Evolutionary conservation across 2,113 vertebrate genomes (phyloP), one percentile per base, ranked within the genome.

Genomic region (Ancistrus triradiatus): DNA sequence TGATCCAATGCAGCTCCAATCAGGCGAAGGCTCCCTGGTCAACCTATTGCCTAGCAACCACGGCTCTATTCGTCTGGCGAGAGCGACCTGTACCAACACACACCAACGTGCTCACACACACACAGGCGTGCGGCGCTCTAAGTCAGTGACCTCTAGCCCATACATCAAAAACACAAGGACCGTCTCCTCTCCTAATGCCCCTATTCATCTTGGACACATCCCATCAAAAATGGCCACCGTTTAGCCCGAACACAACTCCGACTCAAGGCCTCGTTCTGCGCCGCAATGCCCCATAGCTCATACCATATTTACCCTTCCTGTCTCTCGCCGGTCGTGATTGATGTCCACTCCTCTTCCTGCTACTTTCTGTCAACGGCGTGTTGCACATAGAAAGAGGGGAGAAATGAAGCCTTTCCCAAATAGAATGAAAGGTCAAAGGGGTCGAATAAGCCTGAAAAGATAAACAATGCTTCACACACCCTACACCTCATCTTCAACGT

Each of bases 21-120:
- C 83, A 86, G 81, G 84, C 78, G 63, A 77, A 74, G 78, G 81
- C 81, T 85, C 85, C 79, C 80, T 74, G 77, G 85, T 83, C 82
- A 84, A 75, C 70, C 75, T 73, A 87, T 89, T 85, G 86, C 88
- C 81, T 84, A 77, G 84, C 83, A 84, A 86, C 85, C 76, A 58
- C 56, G 72, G 74, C 66, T 73, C 72, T 78, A 71, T 72, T 80
- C 78, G 61, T 74, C 70, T 78, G 73, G 77, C 59, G 42, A 31
- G 79, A 77, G 76, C 70, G 69, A 83, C 77, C 21, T 57, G 63
- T 70, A 78, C 74, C 42, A 24, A 40, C 47, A 27, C n/a, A 38
- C 25, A 31, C 35, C 49, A 38, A 51, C n/a, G n/a, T n/a, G n/a
- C n/a, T n/a, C 46, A 40, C 57, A 31, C 40, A 47, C 63, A 22